Evolutionary conservation across 2,888 invertebrate species (phyloP).

Genomic region (Patella pellucida): DNA sequence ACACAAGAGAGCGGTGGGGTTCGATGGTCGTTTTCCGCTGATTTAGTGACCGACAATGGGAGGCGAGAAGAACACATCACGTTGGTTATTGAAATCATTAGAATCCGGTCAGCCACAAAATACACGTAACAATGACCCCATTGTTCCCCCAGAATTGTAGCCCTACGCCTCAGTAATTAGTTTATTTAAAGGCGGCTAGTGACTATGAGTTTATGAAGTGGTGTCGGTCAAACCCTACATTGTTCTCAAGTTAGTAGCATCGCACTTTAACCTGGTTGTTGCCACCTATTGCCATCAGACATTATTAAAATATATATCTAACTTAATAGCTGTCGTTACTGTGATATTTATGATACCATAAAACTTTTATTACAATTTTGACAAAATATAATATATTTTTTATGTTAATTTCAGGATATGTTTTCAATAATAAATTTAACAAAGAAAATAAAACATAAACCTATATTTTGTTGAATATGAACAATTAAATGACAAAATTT

Average conservation of each 20-base stretch:
- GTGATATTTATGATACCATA: too few relatives aligned
- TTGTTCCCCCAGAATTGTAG: background rate
- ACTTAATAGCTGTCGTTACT: too few relatives aligned
- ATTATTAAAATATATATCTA: too few relatives aligned
- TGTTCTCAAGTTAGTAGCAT: background rate
- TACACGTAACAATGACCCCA: background rate
- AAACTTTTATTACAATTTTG: too few relatives aligned
- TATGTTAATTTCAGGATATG: too few relatives aligned
- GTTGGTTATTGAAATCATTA: background rate
- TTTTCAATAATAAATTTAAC: too few relatives aligned
- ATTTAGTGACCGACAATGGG: conserved; percentile 6
- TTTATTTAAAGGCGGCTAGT: background rate
- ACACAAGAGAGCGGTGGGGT: background rate
- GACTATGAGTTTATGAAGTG: background rate
- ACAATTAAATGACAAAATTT: too few relatives aligned
- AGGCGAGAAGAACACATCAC: background rate
- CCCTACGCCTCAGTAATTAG: conserved; percentile 4
- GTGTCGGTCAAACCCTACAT: background rate
- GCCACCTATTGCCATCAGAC: too few relatives aligned
- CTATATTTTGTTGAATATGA: too few relatives aligned
- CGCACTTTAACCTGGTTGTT: background rate
- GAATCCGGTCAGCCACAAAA: conserved; percentile 7
- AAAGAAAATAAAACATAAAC: too few relatives aligned
- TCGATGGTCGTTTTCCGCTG: conserved; percentile 7
- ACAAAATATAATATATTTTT: too few relatives aligned